Evolutionary conservation across 2,888 invertebrate species (phyloP).

Genomic region (Xestia c-nigrum): DNA sequence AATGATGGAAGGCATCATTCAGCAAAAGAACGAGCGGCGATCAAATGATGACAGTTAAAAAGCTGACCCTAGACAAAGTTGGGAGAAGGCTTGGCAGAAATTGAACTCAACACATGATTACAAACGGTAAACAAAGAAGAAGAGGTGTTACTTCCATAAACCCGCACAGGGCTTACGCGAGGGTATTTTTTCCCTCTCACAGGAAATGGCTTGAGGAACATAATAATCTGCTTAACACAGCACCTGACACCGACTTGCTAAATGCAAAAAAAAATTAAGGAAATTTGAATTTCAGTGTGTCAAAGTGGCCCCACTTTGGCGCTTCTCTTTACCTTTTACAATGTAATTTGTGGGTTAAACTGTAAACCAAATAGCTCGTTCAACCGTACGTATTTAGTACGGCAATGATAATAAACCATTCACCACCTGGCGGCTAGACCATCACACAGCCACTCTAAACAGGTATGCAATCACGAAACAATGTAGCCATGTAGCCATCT

Average conservation of each 20-base stretch:
- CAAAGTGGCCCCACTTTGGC: too few relatives aligned
- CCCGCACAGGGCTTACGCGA: not conserved
- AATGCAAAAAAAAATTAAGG: too few relatives aligned
- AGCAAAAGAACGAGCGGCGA: not conserved
- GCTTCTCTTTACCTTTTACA: too few relatives aligned
- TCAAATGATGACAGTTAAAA: not conserved
- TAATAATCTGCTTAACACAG: too few relatives aligned
- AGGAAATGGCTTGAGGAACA: not conserved
- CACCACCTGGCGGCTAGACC: not conserved
- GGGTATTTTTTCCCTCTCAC: not conserved
- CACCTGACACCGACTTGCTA: too few relatives aligned
- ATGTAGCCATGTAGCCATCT: conserved; percentile 5
- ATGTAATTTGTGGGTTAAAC: too few relatives aligned
- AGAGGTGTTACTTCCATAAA: too few relatives aligned
- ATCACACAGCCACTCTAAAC: not conserved
- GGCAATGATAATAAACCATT: not conserved
- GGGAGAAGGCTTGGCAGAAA: too few relatives aligned
- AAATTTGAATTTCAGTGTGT: too few relatives aligned
- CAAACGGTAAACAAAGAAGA: not conserved
- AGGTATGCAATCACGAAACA: conserved; percentile 16
- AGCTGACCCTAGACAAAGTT: too few relatives aligned
- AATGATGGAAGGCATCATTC: not conserved
- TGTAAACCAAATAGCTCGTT: too few relatives aligned
- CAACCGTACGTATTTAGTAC: not conserved
- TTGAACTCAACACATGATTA: too few relatives aligned